Evolutionary conservation across 2,113 vertebrate genomes (phyloP).

Genomic region (Cisticola juncidis): DNA sequence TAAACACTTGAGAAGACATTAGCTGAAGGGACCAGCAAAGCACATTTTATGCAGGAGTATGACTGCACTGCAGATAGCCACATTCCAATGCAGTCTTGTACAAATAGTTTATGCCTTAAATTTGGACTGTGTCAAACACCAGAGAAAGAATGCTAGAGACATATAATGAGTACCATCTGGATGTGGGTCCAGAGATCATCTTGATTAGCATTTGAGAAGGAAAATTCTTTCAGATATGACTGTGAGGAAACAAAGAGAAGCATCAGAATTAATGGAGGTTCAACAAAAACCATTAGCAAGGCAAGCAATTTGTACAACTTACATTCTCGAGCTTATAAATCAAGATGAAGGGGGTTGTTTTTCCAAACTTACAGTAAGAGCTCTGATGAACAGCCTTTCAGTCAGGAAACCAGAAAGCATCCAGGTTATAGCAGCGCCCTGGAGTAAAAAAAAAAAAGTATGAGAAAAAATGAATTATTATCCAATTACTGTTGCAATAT

Average conservation of each 20-base stretch:
- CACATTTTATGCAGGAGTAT: neutral
- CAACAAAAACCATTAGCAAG: neutral
- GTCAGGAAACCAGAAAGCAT: conserved; percentile 76
- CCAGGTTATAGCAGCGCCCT: conserved; percentile 74
- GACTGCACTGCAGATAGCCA: neutral
- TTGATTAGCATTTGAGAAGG: conserved; percentile 78
- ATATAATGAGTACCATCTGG: conserved; percentile 73
- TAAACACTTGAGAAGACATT: neutral
- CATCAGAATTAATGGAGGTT: neutral
- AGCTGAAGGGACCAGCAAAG: neutral
- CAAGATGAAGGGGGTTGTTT: neutral
- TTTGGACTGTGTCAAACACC: neutral
- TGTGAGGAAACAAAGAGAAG: conserved; percentile 57
- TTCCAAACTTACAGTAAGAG: conserved; percentile 74
- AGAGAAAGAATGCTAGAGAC: neutral
- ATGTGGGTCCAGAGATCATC: conserved; percentile 81
- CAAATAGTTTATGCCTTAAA: neutral
- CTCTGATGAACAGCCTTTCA: conserved; percentile 71
- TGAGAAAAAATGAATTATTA: neutral
- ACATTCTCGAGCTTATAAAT: neutral
- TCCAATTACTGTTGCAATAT: neutral
- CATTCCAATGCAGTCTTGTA: neutral
- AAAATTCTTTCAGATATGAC: conserved; percentile 77
- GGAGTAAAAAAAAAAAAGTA: neutral
- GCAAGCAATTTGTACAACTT: neutral